A percentile compares a stretch with the other conserved stretches of the same genome.
Evolutionary conservation across 1,140 invertebrate genomes (phyloP).

Genomic region (Tenebrio molitor): DNA sequence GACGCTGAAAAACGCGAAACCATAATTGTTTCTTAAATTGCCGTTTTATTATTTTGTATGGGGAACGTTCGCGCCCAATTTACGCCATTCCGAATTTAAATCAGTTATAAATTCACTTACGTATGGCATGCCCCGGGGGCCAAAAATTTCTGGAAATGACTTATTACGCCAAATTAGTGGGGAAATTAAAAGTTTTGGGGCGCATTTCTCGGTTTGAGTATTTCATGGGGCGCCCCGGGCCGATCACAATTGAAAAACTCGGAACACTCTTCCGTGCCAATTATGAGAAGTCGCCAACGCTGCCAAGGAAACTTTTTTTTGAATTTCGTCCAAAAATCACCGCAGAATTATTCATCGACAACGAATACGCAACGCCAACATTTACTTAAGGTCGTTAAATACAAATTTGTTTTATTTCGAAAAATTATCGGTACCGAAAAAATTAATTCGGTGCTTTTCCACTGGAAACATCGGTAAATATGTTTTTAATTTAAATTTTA

Average conservation of each 20-base stretch:
- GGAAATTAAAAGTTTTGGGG: slow-evolving; percentile 33
- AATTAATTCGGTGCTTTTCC: no score
- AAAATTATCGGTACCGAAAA: no score
- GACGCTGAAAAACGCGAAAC: slow-evolving; percentile 24
- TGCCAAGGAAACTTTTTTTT: no score
- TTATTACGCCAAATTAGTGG: slow-evolving; percentile 41
- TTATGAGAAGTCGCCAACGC: no score
- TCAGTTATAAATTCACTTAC: slow-evolving; percentile 4
- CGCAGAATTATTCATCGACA: no score
- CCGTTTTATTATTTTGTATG: not conserved
- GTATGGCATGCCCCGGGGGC: not conserved
- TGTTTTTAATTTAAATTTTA: no score
- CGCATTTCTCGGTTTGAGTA: not conserved
- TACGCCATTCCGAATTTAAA: not conserved
- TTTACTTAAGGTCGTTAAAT: no score
- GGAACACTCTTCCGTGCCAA: not conserved
- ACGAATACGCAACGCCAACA: no score
- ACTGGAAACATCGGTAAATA: no score
- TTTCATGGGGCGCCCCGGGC: not conserved
- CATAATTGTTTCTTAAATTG: slow-evolving; percentile 46
- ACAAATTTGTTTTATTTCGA: no score
- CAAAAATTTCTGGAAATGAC: slow-evolving; percentile 29
- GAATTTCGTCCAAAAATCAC: no score
- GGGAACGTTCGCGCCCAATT: not conserved
- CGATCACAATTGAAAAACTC: not conserved